Evolutionary conservation across 2,113 vertebrate species (phyloP).

Genomic region (Lipophrys pholis): DNA sequence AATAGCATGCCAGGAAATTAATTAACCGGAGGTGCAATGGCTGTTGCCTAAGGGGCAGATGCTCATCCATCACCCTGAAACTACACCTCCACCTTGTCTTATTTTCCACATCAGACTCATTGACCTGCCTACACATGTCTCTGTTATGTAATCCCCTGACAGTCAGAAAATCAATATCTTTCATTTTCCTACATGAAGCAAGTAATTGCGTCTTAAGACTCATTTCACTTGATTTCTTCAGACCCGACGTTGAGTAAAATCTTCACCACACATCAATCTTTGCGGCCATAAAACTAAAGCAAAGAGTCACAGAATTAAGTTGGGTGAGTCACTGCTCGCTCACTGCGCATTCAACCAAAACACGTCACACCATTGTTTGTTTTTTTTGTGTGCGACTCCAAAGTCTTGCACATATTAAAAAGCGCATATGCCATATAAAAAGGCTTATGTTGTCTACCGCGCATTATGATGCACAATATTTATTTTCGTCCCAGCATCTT

Average conservation of each 20-base stretch:
- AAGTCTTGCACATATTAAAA: conserved; percentile 7
- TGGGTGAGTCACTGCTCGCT: conserved; percentile 27
- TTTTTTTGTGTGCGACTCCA: conserved; percentile 12
- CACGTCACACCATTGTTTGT: not conserved
- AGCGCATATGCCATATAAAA: not conserved
- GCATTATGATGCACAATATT: conserved; percentile 14
- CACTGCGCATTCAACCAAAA: not conserved
- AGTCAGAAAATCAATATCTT: conserved; percentile 33
- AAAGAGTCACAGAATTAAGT: conserved; percentile 34
- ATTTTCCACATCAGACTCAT: conserved; percentile 19
- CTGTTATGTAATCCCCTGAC: conserved; percentile 7
- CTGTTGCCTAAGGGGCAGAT: not conserved
- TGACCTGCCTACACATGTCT: conserved; percentile 18
- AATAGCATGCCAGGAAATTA: too few relatives aligned
- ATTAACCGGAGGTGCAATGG: too few relatives aligned
- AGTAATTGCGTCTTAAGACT: conserved; percentile 46
- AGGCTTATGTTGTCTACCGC: not conserved
- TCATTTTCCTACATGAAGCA: conserved; percentile 10
- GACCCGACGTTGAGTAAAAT: conserved; percentile 27
- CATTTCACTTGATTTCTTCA: conserved; percentile 27
- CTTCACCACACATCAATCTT: conserved; percentile 32
- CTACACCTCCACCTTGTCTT: conserved; percentile 5
- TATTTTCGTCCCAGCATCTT: conserved; percentile 16
- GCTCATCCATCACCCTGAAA: not conserved
- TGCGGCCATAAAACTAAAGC: conserved; percentile 19